Percentiles rank a stretch among this genome's conserved stretches.
Conservation (phyloP, 2,797 vertebrate species). For the Microctenopoma lineatum region DNA sequence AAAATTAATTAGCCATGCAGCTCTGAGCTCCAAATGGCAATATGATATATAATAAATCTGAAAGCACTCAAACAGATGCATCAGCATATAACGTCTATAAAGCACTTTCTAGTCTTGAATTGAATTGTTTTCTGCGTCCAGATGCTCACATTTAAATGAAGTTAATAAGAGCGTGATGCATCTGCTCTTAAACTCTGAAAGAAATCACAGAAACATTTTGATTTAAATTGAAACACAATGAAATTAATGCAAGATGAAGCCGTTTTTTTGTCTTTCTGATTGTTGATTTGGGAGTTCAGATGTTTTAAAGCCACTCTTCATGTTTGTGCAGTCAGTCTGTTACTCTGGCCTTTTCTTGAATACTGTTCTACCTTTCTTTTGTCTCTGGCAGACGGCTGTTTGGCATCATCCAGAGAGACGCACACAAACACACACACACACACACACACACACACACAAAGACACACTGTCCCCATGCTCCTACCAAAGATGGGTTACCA, state of each 20-base stretch:
- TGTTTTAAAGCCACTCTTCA: neutral
- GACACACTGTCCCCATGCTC: conserved; percentile 33
- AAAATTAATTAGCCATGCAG: conserved; percentile 48
- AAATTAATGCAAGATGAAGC: neutral
- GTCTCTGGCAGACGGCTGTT: conserved; percentile 36
- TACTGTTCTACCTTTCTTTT: conserved; percentile 15
- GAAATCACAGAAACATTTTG: too few species aligned
- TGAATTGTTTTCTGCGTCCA: neutral
- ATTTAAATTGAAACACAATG: neutral
- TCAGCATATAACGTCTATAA: neutral
- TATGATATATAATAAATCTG: conserved; percentile 31
- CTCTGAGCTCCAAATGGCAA: conserved; percentile 23
- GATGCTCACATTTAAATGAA: too few species aligned
- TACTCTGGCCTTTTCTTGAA: conserved; percentile 23
- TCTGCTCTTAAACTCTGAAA: too few species aligned
- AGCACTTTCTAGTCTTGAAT: conserved; percentile 1
- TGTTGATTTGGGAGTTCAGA: neutral
- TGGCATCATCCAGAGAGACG: conserved; percentile 31
- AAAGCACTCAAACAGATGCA: conserved; percentile 22
- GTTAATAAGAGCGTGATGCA: too few species aligned
- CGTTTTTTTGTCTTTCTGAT: neutral
- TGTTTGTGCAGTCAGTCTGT: conserved; percentile 3
- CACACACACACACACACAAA: conserved; percentile 6
- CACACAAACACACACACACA: conserved; percentile 25
- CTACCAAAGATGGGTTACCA: conserved; percentile 70